A percentile compares a stretch with the other conserved stretches of the same genome.
phyloP scores from a whole-genome alignment of 2,888 invertebrate genomes.

The Lasioglossum lativentre region DNA sequence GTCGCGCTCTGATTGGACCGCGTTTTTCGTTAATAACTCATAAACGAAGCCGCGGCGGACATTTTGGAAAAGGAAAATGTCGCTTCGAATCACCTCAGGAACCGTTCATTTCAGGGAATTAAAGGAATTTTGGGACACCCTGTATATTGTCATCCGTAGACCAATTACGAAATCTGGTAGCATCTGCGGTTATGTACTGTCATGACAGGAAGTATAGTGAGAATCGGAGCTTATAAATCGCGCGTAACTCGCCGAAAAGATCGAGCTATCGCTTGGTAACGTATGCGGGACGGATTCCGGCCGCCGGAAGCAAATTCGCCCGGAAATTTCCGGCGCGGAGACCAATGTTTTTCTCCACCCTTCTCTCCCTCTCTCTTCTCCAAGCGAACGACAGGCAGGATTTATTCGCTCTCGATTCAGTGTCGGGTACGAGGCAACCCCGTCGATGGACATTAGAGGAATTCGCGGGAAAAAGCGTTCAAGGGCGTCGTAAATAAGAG shows the following conservation, averaged over 20 bases:
- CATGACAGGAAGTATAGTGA: not conserved
- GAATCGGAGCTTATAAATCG: conserved; percentile 28
- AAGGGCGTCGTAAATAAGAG: conserved; percentile 40
- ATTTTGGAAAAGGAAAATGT: too few species aligned
- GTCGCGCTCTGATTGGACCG: too few species aligned
- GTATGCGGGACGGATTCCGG: conserved; percentile 19
- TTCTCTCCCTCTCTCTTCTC: not conserved
- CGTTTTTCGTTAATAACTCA: too few species aligned
- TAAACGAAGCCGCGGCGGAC: too few species aligned
- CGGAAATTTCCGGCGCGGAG: conserved; percentile 28
- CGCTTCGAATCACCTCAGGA: too few species aligned
- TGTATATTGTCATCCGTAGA: not conserved
- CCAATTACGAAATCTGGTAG: not conserved
- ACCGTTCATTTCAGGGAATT: too few species aligned
- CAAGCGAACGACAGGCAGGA: conserved; percentile 20
- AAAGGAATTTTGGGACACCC: too few species aligned
- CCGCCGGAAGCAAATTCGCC: conserved; percentile 32
- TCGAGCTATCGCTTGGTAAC: conserved; percentile 26
- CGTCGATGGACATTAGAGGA: conserved; percentile 9
- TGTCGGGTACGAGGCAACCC: not conserved
- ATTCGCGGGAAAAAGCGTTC: conserved; percentile 5
- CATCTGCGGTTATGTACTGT: not conserved
- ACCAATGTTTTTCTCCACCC: conserved; percentile 15
- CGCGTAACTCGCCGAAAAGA: conserved; percentile 7
- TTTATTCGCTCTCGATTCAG: conserved; percentile 26